Conservation (phyloP, 2,888 invertebrate species). For the Laspeyria flexula region DNA sequence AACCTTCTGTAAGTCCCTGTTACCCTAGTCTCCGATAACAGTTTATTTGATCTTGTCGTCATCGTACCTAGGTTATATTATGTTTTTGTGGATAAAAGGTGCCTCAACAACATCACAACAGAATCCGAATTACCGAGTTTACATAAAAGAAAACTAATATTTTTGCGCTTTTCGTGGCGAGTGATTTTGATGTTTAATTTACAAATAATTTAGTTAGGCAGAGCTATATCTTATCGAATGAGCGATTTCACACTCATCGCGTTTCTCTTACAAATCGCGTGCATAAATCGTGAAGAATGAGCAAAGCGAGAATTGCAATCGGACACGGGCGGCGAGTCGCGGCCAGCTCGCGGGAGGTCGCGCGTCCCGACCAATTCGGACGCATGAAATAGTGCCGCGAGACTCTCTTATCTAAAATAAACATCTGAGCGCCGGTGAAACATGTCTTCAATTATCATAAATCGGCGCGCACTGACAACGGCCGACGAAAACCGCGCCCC, state of each 20-base stretch:
- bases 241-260: slow-evolving; percentile 69
- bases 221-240: slow-evolving; percentile 63
- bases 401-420: slow-evolving; percentile 84
- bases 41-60: too few relatives aligned
- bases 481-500: slow-evolving; percentile 74
- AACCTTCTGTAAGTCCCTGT: too few relatives aligned
- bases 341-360: slow-evolving; percentile 77
- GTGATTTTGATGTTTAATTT: slow-evolving; percentile 44
- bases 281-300: slow-evolving; percentile 74
- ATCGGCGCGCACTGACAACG: slow-evolving; percentile 80
- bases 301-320: slow-evolving; percentile 72
- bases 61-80: too few relatives aligned
- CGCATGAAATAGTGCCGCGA: slow-evolving; percentile 82
- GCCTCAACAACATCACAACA: too few relatives aligned
- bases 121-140: too few relatives aligned
- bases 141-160: background rate
- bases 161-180: slow-evolving; percentile 23
- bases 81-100: too few relatives aligned
- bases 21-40: too few relatives aligned
- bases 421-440: slow-evolving; percentile 84
- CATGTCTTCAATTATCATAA: slow-evolving; percentile 86
- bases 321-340: slow-evolving; percentile 61
- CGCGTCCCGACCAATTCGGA: slow-evolving; percentile 76
- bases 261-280: slow-evolving; percentile 69
- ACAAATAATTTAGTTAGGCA: slow-evolving; percentile 51